Evolutionary conservation across 2,113 vertebrate species (phyloP).

Genomic region (Aramus guarauna): DNA sequence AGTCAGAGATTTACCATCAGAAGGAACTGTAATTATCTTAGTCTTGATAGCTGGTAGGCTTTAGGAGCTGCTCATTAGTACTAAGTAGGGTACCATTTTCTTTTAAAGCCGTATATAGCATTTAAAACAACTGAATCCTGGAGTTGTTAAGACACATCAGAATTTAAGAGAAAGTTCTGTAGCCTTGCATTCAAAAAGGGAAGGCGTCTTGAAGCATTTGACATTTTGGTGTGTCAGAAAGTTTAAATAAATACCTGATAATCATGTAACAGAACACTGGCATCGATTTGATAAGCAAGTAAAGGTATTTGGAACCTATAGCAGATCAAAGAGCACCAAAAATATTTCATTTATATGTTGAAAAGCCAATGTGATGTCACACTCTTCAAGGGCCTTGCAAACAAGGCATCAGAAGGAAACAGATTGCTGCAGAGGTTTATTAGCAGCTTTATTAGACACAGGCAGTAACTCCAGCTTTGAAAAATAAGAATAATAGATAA

Average conservation of each 20-base stretch:
- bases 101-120: neutral
- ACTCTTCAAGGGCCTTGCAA: neutral
- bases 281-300: neutral
- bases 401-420: neutral
- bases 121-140: neutral
- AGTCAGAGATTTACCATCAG: neutral
- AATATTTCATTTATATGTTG: neutral
- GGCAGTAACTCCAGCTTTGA: neutral
- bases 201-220: neutral
- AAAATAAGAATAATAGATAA: constrained; percentile 2
- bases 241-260: neutral
- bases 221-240: neutral
- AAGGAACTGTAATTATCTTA: neutral
- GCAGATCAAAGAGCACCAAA: neutral
- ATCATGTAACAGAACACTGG: neutral
- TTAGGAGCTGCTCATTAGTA: neutral
- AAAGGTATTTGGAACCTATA: neutral
- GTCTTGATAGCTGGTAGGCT: neutral
- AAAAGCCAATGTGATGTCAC: neutral
- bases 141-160: neutral
- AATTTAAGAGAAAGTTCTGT: neutral
- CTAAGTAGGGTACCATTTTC: neutral
- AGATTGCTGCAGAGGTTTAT: neutral
- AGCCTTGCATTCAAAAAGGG: neutral
- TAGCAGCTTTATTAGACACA: neutral